phyloP scores from a whole-genome alignment of 2,113 vertebrate species.

The Leptodactylus fuscus region DNA sequence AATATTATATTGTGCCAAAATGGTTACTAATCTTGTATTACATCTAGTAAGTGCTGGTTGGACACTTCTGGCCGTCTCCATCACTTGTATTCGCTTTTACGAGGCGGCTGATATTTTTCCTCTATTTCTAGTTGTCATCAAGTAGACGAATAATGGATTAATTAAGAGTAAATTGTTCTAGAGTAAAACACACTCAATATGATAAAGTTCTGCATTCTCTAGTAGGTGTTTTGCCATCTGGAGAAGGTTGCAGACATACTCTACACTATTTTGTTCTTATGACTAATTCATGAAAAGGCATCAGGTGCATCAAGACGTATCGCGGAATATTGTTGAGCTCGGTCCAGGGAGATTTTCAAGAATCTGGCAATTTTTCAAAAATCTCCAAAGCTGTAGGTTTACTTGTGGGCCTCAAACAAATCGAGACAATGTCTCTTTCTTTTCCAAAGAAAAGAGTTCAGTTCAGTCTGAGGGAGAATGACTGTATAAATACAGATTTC shows the following conservation, averaged over 20 bases:
- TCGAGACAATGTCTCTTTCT: slow-evolving; percentile 1
- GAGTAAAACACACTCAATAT: not conserved
- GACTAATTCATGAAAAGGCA: slow-evolving; percentile 30
- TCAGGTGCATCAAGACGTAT: slow-evolving; percentile 41
- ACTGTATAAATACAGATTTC: slow-evolving; percentile 37
- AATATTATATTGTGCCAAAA: too few species aligned
- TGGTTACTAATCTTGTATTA: too few species aligned
- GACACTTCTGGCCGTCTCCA: not conserved
- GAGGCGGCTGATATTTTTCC: too few species aligned
- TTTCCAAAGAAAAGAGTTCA: slow-evolving; percentile 25
- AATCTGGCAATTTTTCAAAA: slow-evolving; percentile 43
- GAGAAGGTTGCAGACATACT: slow-evolving; percentile 15
- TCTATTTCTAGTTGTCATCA: not conserved
- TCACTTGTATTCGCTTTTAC: not conserved
- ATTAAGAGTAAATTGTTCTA: not conserved
- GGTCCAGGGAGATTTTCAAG: slow-evolving; percentile 34
- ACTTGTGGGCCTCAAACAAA: slow-evolving; percentile 31
- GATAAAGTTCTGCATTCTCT: not conserved
- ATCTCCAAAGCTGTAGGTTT: slow-evolving; percentile 31
- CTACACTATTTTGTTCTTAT: slow-evolving; percentile 46
- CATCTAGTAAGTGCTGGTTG: not conserved
- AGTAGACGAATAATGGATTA: not conserved
- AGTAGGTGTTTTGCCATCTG: slow-evolving; percentile 9
- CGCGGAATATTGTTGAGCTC: slow-evolving; percentile 8
- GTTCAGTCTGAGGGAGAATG: slow-evolving; percentile 17